Evolutionary conservation across 2,888 invertebrate genomes (phyloP), one percentile per base, ranked within the genome.

Genomic region (Cyrtodaria siliqua): DNA sequence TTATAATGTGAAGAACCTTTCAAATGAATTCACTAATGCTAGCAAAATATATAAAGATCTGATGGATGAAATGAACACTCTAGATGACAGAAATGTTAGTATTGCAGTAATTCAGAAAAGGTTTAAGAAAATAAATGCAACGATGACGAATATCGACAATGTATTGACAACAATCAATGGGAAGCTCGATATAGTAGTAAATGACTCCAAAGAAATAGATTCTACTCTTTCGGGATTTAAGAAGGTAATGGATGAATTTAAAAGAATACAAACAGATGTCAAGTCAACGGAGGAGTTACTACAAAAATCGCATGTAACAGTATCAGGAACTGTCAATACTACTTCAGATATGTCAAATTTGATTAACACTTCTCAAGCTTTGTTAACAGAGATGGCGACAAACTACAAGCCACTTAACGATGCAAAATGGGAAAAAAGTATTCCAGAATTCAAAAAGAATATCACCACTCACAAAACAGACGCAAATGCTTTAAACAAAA

Each of bases 31-130:
- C 38, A 47, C 52, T 9, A 23, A 42, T n/a, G 18, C 70, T 4
- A 61, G 56, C 24, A 62, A 62, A 8, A 42, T 55, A n/a, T 73
- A 73, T 29, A 53, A 63, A 16, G 6, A 20, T 16, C 23, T 77
- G 8, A 57, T 52, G 20, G 24, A 49, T 14, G 49, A 50, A n/a
- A 70, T 80, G 8, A 42, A 33, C 2, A 23, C 52, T 24, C 24
- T 80, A 9, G 67, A 70, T 47, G 57, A 80, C 23, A 73, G 63
- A 55, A 77, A 69, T 53, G 20, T 50, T 18, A 63, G 62, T 14
- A 49, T 57, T 6, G 66, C 47, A 1, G 62, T 57, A 12, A 62
- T 80, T 12, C 18, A 67, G 44, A 24, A 42, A 2, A 55, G 63
- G 23, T 66, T 67, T 27, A 33, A 49, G 4, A 33, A 38, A 20